A percentile compares a stretch with the other conserved stretches of the same genome.
phyloP scores from a whole-genome alignment of 2,113 vertebrate species.

The Columba livia region DNA sequence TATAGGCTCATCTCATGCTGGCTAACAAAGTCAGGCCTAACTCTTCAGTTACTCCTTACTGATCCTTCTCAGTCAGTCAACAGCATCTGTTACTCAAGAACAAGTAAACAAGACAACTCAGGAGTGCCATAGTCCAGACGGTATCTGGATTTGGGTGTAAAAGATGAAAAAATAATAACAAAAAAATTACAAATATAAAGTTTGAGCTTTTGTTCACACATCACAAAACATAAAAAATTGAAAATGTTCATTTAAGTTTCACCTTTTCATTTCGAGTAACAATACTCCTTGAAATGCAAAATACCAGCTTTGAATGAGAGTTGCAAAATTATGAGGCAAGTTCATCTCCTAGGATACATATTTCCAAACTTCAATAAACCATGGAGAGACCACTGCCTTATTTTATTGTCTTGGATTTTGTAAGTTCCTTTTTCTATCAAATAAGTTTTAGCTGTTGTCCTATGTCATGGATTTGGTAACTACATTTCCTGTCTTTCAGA shows the following conservation, averaged over 20 bases:
- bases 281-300: background rate
- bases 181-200: background rate
- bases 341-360: background rate
- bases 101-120: background rate
- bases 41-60: background rate
- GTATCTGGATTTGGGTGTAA: background rate
- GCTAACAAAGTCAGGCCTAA: background rate
- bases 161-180: background rate
- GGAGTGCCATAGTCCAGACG: background rate
- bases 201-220: background rate
- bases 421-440: background rate
- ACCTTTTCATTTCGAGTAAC: background rate
- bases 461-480: background rate
- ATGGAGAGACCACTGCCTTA: background rate
- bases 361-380: constrained; percentile 7
- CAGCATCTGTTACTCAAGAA: background rate
- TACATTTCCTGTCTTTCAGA: background rate
- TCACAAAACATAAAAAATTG: background rate
- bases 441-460: background rate
- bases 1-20: background rate
- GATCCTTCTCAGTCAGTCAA: background rate
- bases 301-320: background rate
- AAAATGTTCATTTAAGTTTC: background rate
- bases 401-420: constrained; percentile 2
- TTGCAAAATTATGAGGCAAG: background rate